Percentiles rank a stretch among this genome's conserved stretches.
phyloP scores from a whole-genome alignment of 1,140 invertebrate genomes.

The Sinella curviseta region DNA sequence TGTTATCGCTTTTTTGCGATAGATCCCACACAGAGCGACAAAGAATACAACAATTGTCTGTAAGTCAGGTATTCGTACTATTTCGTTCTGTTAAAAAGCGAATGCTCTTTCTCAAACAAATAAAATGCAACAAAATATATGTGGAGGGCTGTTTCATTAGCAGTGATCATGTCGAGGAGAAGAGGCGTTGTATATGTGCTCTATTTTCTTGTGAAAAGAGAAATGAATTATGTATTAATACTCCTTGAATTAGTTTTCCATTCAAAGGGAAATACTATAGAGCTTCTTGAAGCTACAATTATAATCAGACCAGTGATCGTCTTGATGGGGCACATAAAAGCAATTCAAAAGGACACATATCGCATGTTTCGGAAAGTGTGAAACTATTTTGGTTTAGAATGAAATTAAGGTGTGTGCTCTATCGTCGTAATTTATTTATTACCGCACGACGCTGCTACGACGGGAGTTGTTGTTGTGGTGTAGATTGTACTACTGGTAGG shows the following conservation, averaged over 20 bases:
- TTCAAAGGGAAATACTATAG: not conserved
- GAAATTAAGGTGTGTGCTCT: not conserved
- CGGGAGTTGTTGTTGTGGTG: not conserved
- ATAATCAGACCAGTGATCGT: not conserved
- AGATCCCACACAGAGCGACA: not conserved
- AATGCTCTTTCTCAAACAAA: too few relatives aligned
- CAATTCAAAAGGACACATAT: not conserved
- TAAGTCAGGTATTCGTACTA: too few relatives aligned
- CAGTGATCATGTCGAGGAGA: not conserved
- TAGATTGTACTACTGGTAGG: not conserved
- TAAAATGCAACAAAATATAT: too few relatives aligned
- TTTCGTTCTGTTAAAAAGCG: not conserved
- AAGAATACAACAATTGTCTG: not conserved
- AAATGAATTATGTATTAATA: not conserved
- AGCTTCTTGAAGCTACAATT: too few relatives aligned
- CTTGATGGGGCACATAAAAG: not conserved
- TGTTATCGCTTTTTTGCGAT: not conserved
- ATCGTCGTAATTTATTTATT: not conserved
- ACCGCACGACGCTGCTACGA: not conserved
- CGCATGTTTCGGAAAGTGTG: not conserved
- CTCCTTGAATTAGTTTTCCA: not conserved
- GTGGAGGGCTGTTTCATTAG: not conserved
- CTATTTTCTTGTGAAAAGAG: not conserved
- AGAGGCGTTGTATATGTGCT: not conserved
- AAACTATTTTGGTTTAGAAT: not conserved